phyloP scores from a whole-genome alignment of 1,140 invertebrate species.

The Macrobrachium rosenbergii region DNA sequence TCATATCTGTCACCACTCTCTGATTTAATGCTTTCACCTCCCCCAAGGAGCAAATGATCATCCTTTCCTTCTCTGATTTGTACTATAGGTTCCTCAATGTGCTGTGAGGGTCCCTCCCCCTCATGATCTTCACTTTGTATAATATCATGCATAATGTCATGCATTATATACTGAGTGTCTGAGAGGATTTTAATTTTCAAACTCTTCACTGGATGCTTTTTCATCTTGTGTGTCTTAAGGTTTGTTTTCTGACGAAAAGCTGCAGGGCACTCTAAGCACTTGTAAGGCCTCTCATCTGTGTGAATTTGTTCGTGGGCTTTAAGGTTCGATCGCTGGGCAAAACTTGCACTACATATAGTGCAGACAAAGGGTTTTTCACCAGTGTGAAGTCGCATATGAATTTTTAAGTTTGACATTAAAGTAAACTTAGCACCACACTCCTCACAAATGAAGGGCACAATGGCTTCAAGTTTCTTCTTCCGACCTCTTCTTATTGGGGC shows the following conservation, averaged over 20 bases:
- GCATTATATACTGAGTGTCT: slow-evolving; percentile 60
- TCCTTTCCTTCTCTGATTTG: slow-evolving; percentile 62
- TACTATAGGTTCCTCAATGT: slow-evolving; percentile 63
- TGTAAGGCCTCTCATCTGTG: slow-evolving; percentile 88
- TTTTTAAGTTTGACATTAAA: slow-evolving; percentile 63
- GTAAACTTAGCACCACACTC: slow-evolving; percentile 66
- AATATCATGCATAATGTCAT: slow-evolving; percentile 24
- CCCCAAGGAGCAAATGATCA: slow-evolving; percentile 30
- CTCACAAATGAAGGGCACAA: slow-evolving; percentile 65
- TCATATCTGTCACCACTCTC: slow-evolving; percentile 28
- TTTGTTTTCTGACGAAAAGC: slow-evolving; percentile 75
- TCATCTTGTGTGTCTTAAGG: slow-evolving; percentile 64
- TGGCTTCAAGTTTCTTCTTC: slow-evolving; percentile 64
- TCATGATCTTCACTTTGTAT: slow-evolving; percentile 1
- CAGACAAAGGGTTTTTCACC: slow-evolving; percentile 72
- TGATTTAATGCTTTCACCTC: slow-evolving; percentile 17
- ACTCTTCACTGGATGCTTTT: slow-evolving; percentile 62
- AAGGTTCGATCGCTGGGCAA: slow-evolving; percentile 88
- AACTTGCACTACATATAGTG: slow-evolving; percentile 89
- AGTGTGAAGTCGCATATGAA: slow-evolving; percentile 64
- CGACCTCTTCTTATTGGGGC: slow-evolving; percentile 50
- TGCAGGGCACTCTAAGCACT: slow-evolving; percentile 86
- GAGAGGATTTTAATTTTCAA: slow-evolving; percentile 55
- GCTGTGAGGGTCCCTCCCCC: slow-evolving; percentile 22
- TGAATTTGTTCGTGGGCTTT: slow-evolving; percentile 90